These are phyloP conservation scores for Nephila pilipes DNA, from an alignment of 1,140 invertebrate species.

Conservation along the genomic window DNA sequence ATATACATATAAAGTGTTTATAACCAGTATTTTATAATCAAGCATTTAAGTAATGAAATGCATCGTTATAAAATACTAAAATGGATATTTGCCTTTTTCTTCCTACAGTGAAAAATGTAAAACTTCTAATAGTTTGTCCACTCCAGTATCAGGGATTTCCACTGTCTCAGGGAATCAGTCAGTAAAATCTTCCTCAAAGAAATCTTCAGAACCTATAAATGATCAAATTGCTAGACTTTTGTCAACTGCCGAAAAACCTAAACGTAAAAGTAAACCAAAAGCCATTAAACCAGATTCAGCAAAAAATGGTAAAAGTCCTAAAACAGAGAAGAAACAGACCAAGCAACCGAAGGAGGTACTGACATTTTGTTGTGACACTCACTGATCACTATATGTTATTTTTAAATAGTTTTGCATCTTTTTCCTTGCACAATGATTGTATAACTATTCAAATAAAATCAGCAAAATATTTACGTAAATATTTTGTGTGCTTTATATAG, in stretches of 20 bases:
- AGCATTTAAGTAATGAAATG: too few relatives aligned
- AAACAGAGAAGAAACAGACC: slow-evolving; percentile 54
- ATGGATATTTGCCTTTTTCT: neutral
- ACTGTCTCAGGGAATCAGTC: slow-evolving; percentile 70
- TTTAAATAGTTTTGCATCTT: too few relatives aligned
- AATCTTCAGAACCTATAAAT: slow-evolving; percentile 59
- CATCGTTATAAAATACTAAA: too few relatives aligned
- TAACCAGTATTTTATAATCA: too few relatives aligned
- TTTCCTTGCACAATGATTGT: too few relatives aligned
- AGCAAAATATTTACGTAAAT: too few relatives aligned
- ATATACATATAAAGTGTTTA: too few relatives aligned
- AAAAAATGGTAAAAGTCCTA: slow-evolving; percentile 64
- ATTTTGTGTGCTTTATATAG: too few relatives aligned
- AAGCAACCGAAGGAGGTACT: slow-evolving; percentile 68
- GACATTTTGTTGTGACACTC: too few relatives aligned
- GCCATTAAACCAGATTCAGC: slow-evolving; percentile 42
- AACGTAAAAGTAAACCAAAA: slow-evolving; percentile 68
- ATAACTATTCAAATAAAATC: too few relatives aligned
- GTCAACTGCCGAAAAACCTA: slow-evolving; percentile 44
- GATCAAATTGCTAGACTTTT: slow-evolving; percentile 55
- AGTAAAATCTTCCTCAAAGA: slow-evolving; percentile 67
- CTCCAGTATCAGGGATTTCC: slow-evolving; percentile 64
- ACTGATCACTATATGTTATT: too few relatives aligned
- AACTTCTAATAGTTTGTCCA: slow-evolving; percentile 56
- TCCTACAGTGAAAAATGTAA: slow-evolving; percentile 69